phyloP scores from a whole-genome alignment of 2,888 invertebrate genomes.

The Platycheirus rosarum region DNA sequence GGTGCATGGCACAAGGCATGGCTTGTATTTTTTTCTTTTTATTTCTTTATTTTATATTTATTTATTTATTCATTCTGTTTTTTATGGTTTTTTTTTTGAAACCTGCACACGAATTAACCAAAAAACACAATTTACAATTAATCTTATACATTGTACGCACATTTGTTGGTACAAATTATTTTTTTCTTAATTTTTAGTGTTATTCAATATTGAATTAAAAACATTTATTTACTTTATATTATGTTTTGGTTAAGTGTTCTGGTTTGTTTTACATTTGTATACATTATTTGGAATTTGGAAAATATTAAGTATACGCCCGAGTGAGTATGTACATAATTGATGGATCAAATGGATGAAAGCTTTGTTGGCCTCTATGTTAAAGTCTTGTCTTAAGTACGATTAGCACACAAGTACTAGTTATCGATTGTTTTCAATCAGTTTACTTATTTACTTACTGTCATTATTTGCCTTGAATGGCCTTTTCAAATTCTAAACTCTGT shows the following conservation, averaged over 20 bases:
- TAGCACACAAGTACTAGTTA: too few relatives aligned
- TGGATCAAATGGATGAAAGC: too few relatives aligned
- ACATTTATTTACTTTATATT: neutral
- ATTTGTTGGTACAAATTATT: constrained; percentile 39
- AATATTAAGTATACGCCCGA: constrained; percentile 51
- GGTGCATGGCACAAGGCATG: constrained; percentile 84
- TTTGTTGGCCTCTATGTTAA: too few relatives aligned
- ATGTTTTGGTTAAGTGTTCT: constrained; percentile 8
- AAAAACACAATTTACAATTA: constrained; percentile 18
- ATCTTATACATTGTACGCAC: constrained; percentile 33
- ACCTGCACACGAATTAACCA: constrained; percentile 39
- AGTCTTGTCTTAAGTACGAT: too few relatives aligned
- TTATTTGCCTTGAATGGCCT: too few relatives aligned
- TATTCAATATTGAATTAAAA: constrained; percentile 4
- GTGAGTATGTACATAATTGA: too few relatives aligned
- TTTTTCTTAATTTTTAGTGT: constrained; percentile 17
- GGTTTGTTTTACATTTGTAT: constrained; percentile 30
- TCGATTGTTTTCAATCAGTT: too few relatives aligned
- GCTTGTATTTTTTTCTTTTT: constrained; percentile 78
- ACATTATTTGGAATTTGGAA: constrained; percentile 21
- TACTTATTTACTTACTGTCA: too few relatives aligned
- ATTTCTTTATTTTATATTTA: constrained; percentile 38
- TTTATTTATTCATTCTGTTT: constrained; percentile 42
- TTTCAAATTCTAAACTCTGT: too few relatives aligned
- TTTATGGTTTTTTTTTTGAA: constrained; percentile 31